Conservation (phyloP, 1,140 invertebrate species). For the Drosophila erecta region DNA sequence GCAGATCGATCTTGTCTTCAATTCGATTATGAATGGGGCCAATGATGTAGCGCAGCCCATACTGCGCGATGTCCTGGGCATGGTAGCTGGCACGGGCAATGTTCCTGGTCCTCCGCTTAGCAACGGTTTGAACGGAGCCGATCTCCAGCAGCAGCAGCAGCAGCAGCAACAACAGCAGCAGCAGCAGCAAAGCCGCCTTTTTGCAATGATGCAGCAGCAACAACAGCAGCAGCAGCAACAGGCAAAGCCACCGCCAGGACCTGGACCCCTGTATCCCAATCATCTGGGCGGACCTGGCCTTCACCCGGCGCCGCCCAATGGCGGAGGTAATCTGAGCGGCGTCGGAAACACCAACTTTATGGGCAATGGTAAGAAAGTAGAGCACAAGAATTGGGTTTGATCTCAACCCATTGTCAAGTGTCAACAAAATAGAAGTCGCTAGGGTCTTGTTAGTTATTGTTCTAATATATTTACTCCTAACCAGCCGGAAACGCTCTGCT, state of each 20-base stretch:
- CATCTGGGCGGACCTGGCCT: conserved; percentile 43
- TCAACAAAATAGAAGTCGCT: too few species aligned
- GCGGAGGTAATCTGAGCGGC: conserved; percentile 30
- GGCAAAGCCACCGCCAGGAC: conserved; percentile 34
- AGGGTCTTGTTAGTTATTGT: neutral
- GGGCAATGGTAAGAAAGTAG: conserved; percentile 60
- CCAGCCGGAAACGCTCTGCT: conserved; percentile 44
- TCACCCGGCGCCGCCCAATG: conserved; percentile 35
- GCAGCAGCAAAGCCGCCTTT: conserved; percentile 65
- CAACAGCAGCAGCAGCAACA: conserved; percentile 55
- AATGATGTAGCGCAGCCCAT: conserved; percentile 83
- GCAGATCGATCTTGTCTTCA: conserved; percentile 83
- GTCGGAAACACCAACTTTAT: conserved; percentile 50
- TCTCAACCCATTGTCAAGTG: too few species aligned
- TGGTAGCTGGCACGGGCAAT: conserved; percentile 56
- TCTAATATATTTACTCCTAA: neutral
- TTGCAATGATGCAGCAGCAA: conserved; percentile 71
- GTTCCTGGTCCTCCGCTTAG: conserved; percentile 25
- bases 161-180: conserved; percentile 20
- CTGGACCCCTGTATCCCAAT: conserved; percentile 49
- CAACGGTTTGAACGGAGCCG: conserved; percentile 62
- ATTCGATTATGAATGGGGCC: conserved; percentile 80
- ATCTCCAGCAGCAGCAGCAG: conserved; percentile 56
- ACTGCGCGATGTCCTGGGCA: conserved; percentile 74
- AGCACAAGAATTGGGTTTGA: neutral